Conservation (phyloP, 2,113 vertebrate genomes). For the Donacobius atricapilla region DNA sequence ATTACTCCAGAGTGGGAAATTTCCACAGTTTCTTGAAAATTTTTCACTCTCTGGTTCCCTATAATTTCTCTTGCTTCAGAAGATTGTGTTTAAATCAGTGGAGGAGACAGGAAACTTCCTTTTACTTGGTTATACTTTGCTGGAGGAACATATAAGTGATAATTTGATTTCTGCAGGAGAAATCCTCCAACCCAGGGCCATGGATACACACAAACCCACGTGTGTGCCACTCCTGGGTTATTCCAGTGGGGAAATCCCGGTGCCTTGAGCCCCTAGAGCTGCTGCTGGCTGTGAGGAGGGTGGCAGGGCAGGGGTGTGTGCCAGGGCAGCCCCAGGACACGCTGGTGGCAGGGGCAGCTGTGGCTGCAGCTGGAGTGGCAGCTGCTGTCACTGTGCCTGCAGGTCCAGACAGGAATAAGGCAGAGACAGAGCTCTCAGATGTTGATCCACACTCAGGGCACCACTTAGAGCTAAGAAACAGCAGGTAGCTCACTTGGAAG, state of each 20-base stretch:
- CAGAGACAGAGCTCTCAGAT: neutral
- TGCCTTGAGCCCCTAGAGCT: neutral
- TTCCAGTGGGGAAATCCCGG: neutral
- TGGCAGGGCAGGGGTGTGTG: neutral
- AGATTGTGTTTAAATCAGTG: neutral
- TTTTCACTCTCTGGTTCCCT: neutral
- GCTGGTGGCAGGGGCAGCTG: neutral
- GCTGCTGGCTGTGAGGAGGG: neutral
- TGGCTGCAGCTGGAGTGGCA: neutral
- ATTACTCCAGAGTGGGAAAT: neutral
- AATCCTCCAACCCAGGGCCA: rapidly evolving
- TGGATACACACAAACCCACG: rapidly evolving
- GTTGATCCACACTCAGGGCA: neutral
- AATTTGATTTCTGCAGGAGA: rapidly evolving
- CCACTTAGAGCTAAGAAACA: neutral
- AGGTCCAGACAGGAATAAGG: rapidly evolving
- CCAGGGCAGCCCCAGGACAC: neutral
- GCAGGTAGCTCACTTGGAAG: neutral
- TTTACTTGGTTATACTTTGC: neutral
- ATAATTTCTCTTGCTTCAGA: neutral
- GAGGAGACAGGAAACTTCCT: neutral
- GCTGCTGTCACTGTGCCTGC: neutral
- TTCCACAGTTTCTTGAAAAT: neutral
- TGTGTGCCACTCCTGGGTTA: rapidly evolving
- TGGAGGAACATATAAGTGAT: rapidly evolving